A percentile compares a stretch with the other conserved stretches of the same genome.
Conservation (phyloP, 1,140 invertebrate species). For the Drosophila novamexicana region DNA sequence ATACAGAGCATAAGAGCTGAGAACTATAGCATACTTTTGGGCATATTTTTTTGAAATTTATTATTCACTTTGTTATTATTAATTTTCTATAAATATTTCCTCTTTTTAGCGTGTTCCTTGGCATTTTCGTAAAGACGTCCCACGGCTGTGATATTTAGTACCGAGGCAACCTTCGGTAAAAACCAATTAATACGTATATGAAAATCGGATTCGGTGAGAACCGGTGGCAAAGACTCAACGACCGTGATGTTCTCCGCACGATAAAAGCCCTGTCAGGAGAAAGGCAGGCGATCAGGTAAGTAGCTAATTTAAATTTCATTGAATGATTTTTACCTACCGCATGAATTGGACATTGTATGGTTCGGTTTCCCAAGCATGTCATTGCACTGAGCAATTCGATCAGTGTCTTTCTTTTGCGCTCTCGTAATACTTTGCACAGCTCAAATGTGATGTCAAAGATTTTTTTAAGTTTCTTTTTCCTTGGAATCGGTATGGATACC, state of each 20-base stretch:
- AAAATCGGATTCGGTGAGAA: constrained; percentile 54
- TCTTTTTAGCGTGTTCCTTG: constrained; percentile 46
- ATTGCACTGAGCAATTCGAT: constrained; percentile 50
- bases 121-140: constrained; percentile 43
- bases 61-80: background rate
- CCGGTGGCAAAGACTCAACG: constrained; percentile 43
- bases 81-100: constrained; percentile 41
- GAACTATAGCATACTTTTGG: constrained; percentile 31
- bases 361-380: constrained; percentile 13
- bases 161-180: constrained; percentile 34
- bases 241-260: constrained; percentile 46
- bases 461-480: constrained; percentile 42
- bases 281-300: background rate
- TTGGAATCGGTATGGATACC: constrained; percentile 58
- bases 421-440: constrained; percentile 54
- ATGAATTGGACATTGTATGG: constrained; percentile 44
- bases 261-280: constrained; percentile 33
- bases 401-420: constrained; percentile 44
- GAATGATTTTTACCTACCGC: constrained; percentile 29
- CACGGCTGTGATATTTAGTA: constrained; percentile 43
- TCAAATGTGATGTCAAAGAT: constrained; percentile 61
- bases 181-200: constrained; percentile 43
- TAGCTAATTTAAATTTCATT: background rate
- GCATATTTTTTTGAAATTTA: constrained; percentile 5
- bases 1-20: background rate